Conservation (phyloP, 2,113 vertebrate genomes). For the Nyctibius bracteatus region DNA sequence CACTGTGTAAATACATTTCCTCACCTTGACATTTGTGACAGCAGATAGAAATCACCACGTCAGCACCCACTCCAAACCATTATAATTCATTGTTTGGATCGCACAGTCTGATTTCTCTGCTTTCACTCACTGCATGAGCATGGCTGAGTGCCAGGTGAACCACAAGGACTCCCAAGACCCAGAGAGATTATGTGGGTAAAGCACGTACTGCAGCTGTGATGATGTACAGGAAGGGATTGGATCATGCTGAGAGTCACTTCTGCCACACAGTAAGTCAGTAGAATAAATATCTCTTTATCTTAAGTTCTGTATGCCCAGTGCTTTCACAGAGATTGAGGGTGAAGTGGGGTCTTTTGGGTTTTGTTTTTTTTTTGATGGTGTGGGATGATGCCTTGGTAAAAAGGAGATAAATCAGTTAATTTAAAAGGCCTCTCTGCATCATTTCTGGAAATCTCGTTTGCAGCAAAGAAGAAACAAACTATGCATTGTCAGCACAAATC, state of each 20-base stretch:
- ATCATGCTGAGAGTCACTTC: background rate
- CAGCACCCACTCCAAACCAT: background rate
- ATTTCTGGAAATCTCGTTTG: background rate
- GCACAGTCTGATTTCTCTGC: background rate
- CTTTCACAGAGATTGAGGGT: background rate
- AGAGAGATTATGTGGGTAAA: background rate
- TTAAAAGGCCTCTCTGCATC: background rate
- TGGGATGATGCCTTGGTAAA: background rate
- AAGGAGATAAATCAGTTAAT: background rate
- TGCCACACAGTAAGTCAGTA: background rate
- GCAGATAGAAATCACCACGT: background rate
- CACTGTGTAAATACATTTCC: background rate
- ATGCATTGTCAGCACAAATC: background rate
- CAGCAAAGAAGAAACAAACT: background rate
- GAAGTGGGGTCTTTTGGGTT: background rate
- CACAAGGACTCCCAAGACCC: background rate
- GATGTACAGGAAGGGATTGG: background rate
- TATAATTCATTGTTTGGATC: background rate
- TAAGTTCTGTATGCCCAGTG: background rate
- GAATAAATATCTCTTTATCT: background rate
- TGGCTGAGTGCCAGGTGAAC: slow-evolving; percentile 12
- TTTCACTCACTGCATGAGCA: background rate
- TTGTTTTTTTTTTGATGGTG: background rate
- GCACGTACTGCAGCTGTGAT: background rate
- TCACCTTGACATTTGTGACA: background rate